Evolutionary conservation across 2,888 invertebrate species (phyloP).

Genomic region (Ectobius pallidus): DNA sequence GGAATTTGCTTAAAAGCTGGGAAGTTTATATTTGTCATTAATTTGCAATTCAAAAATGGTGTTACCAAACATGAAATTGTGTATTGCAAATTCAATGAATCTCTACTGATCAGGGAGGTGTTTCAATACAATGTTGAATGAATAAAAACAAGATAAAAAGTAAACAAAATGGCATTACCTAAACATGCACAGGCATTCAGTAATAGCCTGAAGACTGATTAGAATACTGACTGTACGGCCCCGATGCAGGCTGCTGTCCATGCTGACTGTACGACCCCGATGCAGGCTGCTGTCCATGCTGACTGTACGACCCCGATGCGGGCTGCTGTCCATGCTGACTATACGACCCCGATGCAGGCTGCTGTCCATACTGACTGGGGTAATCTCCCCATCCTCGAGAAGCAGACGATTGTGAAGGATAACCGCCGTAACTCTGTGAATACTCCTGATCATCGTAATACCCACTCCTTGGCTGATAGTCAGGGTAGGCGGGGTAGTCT

Average conservation of each 20-base stretch:
- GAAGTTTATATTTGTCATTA: too few relatives aligned
- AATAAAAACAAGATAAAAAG: background rate
- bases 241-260: background rate
- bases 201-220: background rate
- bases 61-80: too few relatives aligned
- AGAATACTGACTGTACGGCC: conserved; percentile 3
- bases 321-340: background rate
- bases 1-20: too few relatives aligned
- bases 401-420: background rate
- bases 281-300: background rate
- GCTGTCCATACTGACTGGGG: background rate
- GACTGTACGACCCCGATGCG: background rate
- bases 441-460: background rate
- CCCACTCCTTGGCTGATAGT: background rate
- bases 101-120: too few relatives aligned
- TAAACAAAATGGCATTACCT: background rate
- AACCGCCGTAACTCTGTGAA: background rate
- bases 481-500: too few relatives aligned
- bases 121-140: too few relatives aligned
- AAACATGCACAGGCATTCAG: background rate
- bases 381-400: background rate
- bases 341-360: background rate
- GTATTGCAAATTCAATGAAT: too few relatives aligned
- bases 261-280: background rate
- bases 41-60: too few relatives aligned